Conservation (phyloP, 2,113 vertebrate species). For the Aptenodytes patagonicus region DNA sequence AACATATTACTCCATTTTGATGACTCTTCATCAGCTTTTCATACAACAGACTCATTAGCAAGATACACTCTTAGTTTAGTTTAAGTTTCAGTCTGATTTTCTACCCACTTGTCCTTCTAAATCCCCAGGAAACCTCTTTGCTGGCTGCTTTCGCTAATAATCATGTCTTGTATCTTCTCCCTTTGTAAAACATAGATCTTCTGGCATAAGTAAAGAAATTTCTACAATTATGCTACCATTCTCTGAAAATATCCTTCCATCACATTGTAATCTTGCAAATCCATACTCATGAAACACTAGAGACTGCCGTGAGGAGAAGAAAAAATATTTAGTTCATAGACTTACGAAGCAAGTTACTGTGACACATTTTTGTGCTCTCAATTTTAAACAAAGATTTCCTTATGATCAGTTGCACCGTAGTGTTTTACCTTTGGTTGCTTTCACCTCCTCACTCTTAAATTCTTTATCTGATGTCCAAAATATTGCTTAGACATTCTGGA, state of each 20-base stretch:
- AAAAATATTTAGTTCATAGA: background rate
- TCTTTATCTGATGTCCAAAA: background rate
- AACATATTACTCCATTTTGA: background rate
- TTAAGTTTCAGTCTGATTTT: background rate
- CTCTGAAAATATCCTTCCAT: background rate
- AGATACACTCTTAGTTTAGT: background rate
- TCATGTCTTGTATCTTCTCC: background rate
- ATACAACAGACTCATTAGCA: background rate
- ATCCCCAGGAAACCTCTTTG: background rate
- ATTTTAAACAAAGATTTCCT: background rate
- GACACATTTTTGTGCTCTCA: background rate
- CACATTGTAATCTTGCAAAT: background rate
- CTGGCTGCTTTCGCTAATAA: background rate
- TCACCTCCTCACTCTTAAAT: background rate
- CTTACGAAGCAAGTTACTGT: background rate
- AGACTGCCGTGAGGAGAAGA: background rate
- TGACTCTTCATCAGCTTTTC: background rate
- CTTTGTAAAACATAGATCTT: background rate
- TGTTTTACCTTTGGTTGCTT: background rate
- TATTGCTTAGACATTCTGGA: rapidly evolving
- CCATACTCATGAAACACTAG: background rate
- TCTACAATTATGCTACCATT: background rate
- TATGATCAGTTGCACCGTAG: background rate
- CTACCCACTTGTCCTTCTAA: background rate
- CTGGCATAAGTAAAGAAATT: background rate